Evolutionary conservation across 2,888 invertebrate species (phyloP), one percentile per base, ranked within the genome.

Genomic region (Eristalinus aeneus): DNA sequence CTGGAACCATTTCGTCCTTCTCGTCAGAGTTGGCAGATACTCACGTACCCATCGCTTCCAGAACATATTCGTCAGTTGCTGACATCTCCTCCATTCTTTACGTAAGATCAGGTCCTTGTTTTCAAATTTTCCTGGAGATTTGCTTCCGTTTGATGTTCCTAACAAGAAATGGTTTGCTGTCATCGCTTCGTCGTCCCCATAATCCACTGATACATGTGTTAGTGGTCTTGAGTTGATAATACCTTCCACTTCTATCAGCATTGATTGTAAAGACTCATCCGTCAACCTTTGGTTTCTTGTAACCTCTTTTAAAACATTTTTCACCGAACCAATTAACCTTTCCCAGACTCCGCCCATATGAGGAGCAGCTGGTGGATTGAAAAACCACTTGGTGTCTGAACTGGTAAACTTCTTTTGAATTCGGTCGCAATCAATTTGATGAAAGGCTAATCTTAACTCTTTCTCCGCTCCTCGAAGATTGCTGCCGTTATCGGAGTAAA

Each of bases 91-190:
- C n/a, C n/a, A n/a, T n/a, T n/a, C n/a, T n/a, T n/a, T n/a, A n/a
- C n/a, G n/a, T n/a, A n/a, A n/a, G n/a, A n/a, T n/a, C n/a, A n/a
- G n/a, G n/a, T 1, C n/a, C n/a, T n/a, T n/a, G n/a, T n/a, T n/a
- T n/a, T n/a, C n/a, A n/a, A n/a, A n/a, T n/a, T n/a, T n/a, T n/a
- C n/a, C n/a, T n/a, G n/a, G n/a, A n/a, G n/a, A n/a, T 1, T 22
- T 6, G 6, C 53, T 9, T 6, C 22, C 20, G 20, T 22, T 88
- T 87, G 10, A 79, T 67, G 1, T 88, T 22, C 8, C 87, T 54
- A 0, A 88, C 88, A 1, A 87, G 6, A 36, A 88, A 85, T 0
- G 64, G 27, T 32, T 68, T 39, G 11, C n/a, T n/a, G n/a, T n/a
- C n/a, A n/a, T n/a, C n/a, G n/a, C n/a, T n/a, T n/a, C n/a, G n/a